Percentiles rank a stretch among this genome's conserved stretches.
Evolutionary conservation across 2,888 invertebrate genomes (phyloP).

Genomic region (Trisateles emortualis): DNA sequence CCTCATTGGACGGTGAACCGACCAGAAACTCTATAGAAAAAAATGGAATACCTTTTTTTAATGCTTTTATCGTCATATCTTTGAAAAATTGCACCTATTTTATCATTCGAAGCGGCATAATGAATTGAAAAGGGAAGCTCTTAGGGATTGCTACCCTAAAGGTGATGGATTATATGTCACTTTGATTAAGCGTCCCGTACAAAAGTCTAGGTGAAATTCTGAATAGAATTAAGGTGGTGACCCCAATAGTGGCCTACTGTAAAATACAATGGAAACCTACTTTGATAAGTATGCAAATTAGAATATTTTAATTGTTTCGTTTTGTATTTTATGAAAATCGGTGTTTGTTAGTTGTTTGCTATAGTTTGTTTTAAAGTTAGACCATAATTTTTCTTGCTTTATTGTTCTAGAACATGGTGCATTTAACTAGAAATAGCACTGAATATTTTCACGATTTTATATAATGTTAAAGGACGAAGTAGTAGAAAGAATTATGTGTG

Average conservation of each 20-base stretch:
- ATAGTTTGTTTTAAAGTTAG: conserved; percentile 1
- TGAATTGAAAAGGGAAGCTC: conserved; percentile 64
- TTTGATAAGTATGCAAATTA: conserved; percentile 49
- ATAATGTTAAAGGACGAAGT: too few species aligned
- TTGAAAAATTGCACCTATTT: conserved; percentile 67
- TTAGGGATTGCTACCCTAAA: conserved; percentile 39
- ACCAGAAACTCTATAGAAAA: conserved; percentile 24
- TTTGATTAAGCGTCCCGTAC: conserved; percentile 53
- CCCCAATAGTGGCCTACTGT: conserved; percentile 16
- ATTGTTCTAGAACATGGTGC: background rate
- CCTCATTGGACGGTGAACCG: conserved; percentile 30
- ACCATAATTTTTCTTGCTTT: background rate
- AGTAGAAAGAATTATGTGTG: too few species aligned
- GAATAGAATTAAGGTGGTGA: conserved; percentile 26
- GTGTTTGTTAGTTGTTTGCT: conserved; percentile 3
- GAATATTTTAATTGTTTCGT: conserved; percentile 23
- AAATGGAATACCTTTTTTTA: conserved; percentile 40
- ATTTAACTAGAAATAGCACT: background rate
- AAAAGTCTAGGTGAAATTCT: conserved; percentile 39
- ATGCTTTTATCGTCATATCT: conserved; percentile 55
- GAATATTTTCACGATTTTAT: too few species aligned
- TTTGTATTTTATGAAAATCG: conserved; percentile 17
- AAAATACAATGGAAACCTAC: conserved; percentile 25
- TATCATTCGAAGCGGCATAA: conserved; percentile 58
- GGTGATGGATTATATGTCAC: conserved; percentile 67